phyloP scores from a whole-genome alignment of 2,888 invertebrate species.

The Galerucella pusilla region DNA sequence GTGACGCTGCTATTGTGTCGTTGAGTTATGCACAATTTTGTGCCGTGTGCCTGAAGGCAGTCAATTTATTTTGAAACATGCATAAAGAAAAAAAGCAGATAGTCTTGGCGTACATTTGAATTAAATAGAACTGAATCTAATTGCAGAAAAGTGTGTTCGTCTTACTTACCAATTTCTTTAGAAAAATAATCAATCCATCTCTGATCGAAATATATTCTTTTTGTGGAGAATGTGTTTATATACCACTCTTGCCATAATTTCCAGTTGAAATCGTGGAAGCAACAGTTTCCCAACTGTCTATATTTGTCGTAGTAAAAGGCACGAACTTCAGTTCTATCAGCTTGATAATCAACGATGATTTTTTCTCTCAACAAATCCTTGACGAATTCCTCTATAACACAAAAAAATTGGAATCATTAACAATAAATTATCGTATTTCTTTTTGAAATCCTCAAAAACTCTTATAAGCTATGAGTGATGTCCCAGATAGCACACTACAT shows the following conservation, averaged over 20 bases:
- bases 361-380: slow-evolving; percentile 26
- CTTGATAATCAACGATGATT: slow-evolving; percentile 26
- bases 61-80: no score
- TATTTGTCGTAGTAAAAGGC: slow-evolving; percentile 31
- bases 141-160: neutral
- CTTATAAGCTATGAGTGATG: no score
- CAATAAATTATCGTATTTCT: slow-evolving; percentile 4
- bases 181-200: slow-evolving; percentile 37
- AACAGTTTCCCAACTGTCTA: neutral
- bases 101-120: neutral
- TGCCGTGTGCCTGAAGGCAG: no score
- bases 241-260: slow-evolving; percentile 40
- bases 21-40: no score
- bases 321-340: slow-evolving; percentile 19
- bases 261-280: slow-evolving; percentile 19
- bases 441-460: no score
- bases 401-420: neutral
- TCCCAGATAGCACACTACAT: no score
- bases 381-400: slow-evolving; percentile 32
- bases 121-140: neutral
- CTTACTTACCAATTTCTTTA: slow-evolving; percentile 4
- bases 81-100: neutral
- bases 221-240: slow-evolving; percentile 16
- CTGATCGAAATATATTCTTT: slow-evolving; percentile 34
- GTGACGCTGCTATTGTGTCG: no score